Percentiles rank a stretch among this genome's conserved stretches.
Conservation (phyloP, 2,888 invertebrate genomes). For the Conchocele bisecta region DNA sequence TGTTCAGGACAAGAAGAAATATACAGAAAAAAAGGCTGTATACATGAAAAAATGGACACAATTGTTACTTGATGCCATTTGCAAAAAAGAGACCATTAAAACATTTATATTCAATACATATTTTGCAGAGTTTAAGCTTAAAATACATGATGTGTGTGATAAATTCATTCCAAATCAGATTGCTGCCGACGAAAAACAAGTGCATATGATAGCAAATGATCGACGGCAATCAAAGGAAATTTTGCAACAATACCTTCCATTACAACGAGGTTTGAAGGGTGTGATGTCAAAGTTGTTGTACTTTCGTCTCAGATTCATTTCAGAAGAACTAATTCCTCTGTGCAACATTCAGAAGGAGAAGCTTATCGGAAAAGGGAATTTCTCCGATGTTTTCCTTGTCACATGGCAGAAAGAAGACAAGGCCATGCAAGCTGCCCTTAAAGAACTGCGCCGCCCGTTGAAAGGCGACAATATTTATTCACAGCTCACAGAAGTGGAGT, state of each 20-base stretch:
- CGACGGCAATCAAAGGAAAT: slow-evolving; percentile 52
- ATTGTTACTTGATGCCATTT: slow-evolving; percentile 25
- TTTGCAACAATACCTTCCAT: slow-evolving; percentile 48
- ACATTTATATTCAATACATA: slow-evolving; percentile 41
- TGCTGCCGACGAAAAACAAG: slow-evolving; percentile 50
- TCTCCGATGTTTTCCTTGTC: slow-evolving; percentile 50
- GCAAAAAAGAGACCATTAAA: slow-evolving; percentile 37
- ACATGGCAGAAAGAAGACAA: slow-evolving; percentile 4
- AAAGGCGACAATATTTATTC: slow-evolving; percentile 34
- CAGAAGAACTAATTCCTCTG: slow-evolving; percentile 29
- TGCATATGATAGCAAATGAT: slow-evolving; percentile 55
- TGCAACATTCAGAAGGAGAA: slow-evolving; percentile 12
- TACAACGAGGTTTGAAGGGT: slow-evolving; percentile 38
- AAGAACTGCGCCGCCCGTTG: slow-evolving; percentile 41
- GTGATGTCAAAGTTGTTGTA: slow-evolving; percentile 49
- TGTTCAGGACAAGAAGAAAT: slow-evolving; percentile 31
- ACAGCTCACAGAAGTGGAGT: slow-evolving; percentile 60
- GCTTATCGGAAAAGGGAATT: slow-evolving; percentile 50
- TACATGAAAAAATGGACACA: slow-evolving; percentile 56
- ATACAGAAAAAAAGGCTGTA: slow-evolving; percentile 42
- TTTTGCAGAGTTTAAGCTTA: slow-evolving; percentile 35
- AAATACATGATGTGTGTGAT: slow-evolving; percentile 54
- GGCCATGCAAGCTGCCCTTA: slow-evolving; percentile 54
- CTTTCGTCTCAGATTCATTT: slow-evolving; percentile 47
- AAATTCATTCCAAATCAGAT: slow-evolving; percentile 60